Evolutionary conservation across 2,113 vertebrate species (phyloP).

Genomic region (Tapirus terrestris): DNA sequence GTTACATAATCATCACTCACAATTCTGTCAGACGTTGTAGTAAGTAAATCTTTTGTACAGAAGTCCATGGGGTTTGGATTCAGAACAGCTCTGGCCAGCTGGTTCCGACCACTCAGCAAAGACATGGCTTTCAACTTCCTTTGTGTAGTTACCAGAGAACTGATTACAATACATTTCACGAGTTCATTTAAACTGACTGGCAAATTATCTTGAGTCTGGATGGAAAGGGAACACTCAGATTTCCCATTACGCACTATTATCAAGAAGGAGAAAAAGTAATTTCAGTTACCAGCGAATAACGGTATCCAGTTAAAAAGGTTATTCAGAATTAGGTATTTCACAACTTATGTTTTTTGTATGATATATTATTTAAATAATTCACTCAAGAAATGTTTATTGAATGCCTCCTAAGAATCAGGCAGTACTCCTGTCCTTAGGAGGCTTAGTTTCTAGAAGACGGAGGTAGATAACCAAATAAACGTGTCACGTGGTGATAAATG

Average conservation of each 20-base stretch:
- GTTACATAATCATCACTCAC: slow-evolving; percentile 78
- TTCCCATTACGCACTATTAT: slow-evolving; percentile 83
- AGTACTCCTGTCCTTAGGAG: not conserved
- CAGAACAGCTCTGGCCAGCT: slow-evolving; percentile 85
- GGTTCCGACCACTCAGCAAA: slow-evolving; percentile 82
- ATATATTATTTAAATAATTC: not conserved
- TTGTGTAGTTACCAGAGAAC: slow-evolving; percentile 88
- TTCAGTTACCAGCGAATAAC: not conserved
- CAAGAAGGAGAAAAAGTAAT: not conserved
- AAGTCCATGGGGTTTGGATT: slow-evolving; percentile 85
- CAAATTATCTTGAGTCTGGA: slow-evolving; percentile 88
- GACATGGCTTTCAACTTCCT: slow-evolving; percentile 87
- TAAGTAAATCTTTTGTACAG: slow-evolving; percentile 80
- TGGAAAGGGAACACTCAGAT: slow-evolving; percentile 82
- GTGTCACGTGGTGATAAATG: not conserved
- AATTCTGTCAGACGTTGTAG: slow-evolving; percentile 67
- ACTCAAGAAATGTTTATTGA: not conserved
- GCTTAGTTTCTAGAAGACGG: not conserved
- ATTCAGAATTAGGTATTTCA: not conserved
- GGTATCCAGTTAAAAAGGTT: not conserved
- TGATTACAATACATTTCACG: slow-evolving; percentile 87
- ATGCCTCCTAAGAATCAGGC: not conserved
- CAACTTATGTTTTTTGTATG: not conserved
- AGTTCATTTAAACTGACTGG: slow-evolving; percentile 79
- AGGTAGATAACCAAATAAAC: not conserved